Conservation (phyloP, 2,113 vertebrate species). For the Addax nasomaculatus region DNA sequence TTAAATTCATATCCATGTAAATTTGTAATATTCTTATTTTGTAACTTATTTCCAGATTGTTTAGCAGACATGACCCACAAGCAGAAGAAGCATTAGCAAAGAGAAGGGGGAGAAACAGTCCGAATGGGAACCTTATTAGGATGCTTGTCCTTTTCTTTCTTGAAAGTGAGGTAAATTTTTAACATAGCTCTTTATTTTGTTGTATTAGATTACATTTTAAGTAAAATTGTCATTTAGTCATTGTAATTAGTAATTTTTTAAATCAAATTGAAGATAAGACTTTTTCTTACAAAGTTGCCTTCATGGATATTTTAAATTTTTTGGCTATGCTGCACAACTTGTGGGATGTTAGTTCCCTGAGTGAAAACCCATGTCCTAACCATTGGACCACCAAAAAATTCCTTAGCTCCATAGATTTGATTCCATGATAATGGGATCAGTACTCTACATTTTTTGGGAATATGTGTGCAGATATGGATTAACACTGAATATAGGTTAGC, state of each 20-base stretch:
- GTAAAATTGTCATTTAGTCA: conserved; percentile 36
- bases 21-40: conserved; percentile 48
- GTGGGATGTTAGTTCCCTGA: not conserved
- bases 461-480: not conserved
- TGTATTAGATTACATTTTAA: conserved; percentile 30
- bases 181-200: not conserved
- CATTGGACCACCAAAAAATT: not conserved
- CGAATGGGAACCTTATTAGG: conserved; percentile 97
- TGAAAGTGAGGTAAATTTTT: conserved; percentile 94
- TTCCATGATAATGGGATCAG: not conserved
- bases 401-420: not conserved
- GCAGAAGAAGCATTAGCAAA: conserved; percentile 98
- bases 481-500: not conserved
- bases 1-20: conserved; percentile 41
- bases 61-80: conserved; percentile 97
- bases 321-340: not conserved
- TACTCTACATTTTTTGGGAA: not conserved
- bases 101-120: conserved; percentile 95
- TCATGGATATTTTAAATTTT: not conserved
- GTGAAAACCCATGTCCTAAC: not conserved
- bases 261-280: not conserved
- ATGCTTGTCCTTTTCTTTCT: conserved; percentile 99
- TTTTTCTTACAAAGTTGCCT: not conserved
- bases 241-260: not conserved
- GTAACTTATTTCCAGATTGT: conserved; percentile 82